phyloP scores from a whole-genome alignment of 2,797 vertebrate genomes.

The Rousettus madagascariensis region DNA sequence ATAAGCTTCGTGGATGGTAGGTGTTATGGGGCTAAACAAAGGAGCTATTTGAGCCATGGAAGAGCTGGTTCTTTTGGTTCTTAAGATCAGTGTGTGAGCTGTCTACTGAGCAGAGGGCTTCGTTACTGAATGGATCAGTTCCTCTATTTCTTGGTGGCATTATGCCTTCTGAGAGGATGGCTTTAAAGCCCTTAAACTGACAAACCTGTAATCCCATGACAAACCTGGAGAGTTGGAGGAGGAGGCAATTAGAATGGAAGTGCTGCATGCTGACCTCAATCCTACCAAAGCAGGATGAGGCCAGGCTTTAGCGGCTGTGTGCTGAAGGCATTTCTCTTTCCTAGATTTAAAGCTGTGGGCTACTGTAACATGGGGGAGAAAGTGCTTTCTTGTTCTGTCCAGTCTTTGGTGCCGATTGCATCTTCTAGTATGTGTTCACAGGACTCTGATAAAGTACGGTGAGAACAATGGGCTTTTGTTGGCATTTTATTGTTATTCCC shows the following conservation, averaged over 20 bases:
- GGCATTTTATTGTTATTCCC: conserved; percentile 64
- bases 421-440: conserved; percentile 34
- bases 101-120: not conserved
- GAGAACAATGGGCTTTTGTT: conserved; percentile 70
- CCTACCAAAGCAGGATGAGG: conserved; percentile 62
- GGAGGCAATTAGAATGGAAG: conserved; percentile 48
- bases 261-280: conserved; percentile 61
- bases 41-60: not conserved
- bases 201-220: conserved; percentile 75
- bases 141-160: conserved; percentile 59
- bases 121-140: not conserved
- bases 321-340: conserved; percentile 47
- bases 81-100: not conserved
- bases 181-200: conserved; percentile 73
- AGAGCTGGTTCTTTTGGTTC: not conserved
- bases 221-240: conserved; percentile 70
- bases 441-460: conserved; percentile 54
- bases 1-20: conserved; percentile 97
- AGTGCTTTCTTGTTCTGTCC: not conserved
- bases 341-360: conserved; percentile 37
- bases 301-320: conserved; percentile 56
- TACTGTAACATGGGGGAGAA: not conserved
- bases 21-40: conserved; percentile 71
- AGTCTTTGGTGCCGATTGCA: not conserved
- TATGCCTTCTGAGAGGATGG: conserved; percentile 64